These are phyloP conservation scores for Coptodon rendalli DNA, from an alignment of 2,113 vertebrate genomes.

Conservation along the genomic window DNA sequence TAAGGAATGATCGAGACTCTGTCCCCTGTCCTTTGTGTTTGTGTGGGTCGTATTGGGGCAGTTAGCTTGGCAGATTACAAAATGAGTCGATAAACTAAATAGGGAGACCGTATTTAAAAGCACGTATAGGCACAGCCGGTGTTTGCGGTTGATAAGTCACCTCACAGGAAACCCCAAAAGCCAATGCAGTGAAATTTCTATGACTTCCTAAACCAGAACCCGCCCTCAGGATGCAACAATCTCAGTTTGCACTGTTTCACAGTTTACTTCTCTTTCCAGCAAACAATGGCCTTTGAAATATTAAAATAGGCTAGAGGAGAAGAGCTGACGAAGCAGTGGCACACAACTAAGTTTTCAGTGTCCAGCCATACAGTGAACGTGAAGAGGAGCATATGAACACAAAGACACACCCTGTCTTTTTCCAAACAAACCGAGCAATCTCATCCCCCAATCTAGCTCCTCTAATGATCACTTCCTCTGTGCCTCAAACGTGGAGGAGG, in stretches of 20 bases:
- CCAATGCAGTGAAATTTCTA: conserved; percentile 60
- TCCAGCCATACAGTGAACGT: not conserved
- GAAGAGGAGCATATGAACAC: not conserved
- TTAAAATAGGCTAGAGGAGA: not conserved
- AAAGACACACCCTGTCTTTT: conserved; percentile 16
- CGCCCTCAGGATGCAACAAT: conserved; percentile 68
- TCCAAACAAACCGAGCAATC: conserved; percentile 46
- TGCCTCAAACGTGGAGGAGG: conserved; percentile 1
- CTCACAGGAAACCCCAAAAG: conserved; percentile 71
- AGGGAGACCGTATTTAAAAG: not conserved
- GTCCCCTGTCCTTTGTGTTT: not conserved
- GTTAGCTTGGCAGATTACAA: not conserved
- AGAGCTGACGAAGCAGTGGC: not conserved
- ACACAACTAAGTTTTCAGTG: not conserved
- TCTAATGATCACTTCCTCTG: conserved; percentile 38
- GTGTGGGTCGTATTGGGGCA: not conserved
- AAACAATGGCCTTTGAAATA: not conserved
- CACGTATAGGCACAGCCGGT: not conserved
- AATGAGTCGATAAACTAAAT: not conserved
- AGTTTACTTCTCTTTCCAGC: conserved; percentile 31
- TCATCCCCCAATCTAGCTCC: conserved; percentile 15
- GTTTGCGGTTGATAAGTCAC: conserved; percentile 52
- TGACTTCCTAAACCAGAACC: conserved; percentile 65
- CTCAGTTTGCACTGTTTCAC: conserved; percentile 60
- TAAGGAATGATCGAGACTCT: not conserved